phyloP scores from a whole-genome alignment of 2,113 vertebrate species.

The Hemiscyllium ocellatum region DNA sequence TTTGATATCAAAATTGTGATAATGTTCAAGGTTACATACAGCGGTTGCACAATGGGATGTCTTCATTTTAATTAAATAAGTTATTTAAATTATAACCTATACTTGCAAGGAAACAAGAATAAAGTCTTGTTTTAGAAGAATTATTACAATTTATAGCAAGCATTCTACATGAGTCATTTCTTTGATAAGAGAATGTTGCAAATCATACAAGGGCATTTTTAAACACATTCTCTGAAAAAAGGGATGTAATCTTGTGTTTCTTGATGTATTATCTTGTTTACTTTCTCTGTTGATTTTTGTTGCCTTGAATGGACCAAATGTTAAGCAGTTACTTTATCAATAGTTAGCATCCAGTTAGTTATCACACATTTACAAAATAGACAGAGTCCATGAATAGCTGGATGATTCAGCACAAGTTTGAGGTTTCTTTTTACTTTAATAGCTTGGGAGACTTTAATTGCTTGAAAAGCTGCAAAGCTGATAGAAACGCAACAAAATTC shows the following conservation, averaged over 20 bases:
- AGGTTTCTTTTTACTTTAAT: not conserved
- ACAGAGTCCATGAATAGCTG: not conserved
- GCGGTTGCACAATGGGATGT: not conserved
- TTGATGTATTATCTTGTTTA: not conserved
- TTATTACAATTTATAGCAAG: not conserved
- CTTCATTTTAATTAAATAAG: not conserved
- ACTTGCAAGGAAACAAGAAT: not conserved
- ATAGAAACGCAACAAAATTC: not conserved
- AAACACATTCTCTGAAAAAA: not conserved
- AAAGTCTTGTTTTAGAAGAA: not conserved
- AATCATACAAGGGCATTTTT: not conserved
- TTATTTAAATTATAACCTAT: not conserved
- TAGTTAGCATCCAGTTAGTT: not conserved
- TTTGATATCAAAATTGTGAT: not conserved
- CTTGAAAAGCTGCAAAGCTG: not conserved
- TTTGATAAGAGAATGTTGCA: not conserved
- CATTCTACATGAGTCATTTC: not conserved
- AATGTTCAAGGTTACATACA: not conserved
- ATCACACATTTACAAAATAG: not conserved
- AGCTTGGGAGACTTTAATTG: not conserved
- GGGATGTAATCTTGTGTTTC: not conserved
- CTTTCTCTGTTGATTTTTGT: not conserved
- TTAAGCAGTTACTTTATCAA: not conserved
- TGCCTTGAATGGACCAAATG: not conserved
- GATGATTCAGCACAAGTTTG: not conserved